Evolutionary conservation across 1,140 invertebrate species (phyloP).

Genomic region (Atta colombica): DNA sequence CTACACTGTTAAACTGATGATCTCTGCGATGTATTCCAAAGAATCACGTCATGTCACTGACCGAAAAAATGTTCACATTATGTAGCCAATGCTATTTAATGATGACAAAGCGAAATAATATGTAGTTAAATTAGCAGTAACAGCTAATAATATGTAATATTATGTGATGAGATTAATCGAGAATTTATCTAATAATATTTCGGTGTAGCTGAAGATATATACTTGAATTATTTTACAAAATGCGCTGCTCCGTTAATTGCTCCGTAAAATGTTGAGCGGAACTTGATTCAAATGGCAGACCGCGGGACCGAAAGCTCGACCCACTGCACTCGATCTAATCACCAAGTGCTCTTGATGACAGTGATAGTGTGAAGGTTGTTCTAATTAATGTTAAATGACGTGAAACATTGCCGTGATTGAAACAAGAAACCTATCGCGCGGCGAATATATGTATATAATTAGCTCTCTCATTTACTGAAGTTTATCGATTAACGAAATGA

Average conservation of each 20-base stretch:
- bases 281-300: constrained; percentile 44
- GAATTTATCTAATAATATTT: neutral
- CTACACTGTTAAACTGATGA: neutral
- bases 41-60: neutral
- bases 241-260: constrained; percentile 11
- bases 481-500: neutral
- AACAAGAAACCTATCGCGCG: constrained; percentile 30
- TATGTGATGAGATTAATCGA: neutral
- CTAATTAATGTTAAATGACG: constrained; percentile 79
- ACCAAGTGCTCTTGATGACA: constrained; percentile 70
- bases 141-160: neutral
- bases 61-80: neutral
- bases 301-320: constrained; percentile 61
- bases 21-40: neutral
- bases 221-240: neutral
- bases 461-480: neutral
- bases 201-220: neutral
- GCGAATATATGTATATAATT: constrained; percentile 20
- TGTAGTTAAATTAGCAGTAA: neutral
- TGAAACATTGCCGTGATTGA: constrained; percentile 55
- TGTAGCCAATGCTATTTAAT: neutral
- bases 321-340: constrained; percentile 72
- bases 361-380: constrained; percentile 77
- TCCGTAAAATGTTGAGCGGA: constrained; percentile 20
- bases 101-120: neutral